phyloP scores from a whole-genome alignment of 2,888 invertebrate genomes.

The Noctua comes region DNA sequence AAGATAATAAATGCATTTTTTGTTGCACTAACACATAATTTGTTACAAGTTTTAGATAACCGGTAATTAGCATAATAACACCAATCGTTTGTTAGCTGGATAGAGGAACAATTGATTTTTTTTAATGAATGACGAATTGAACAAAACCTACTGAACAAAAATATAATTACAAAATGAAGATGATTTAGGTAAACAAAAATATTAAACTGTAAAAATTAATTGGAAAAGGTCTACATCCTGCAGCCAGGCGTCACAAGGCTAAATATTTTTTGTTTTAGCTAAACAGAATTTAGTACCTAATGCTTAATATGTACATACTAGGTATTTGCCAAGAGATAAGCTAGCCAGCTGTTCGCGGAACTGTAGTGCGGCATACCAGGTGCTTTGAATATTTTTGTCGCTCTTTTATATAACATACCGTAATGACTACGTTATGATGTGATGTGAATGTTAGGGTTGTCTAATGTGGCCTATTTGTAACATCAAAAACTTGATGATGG shows the following conservation, averaged over 20 bases:
- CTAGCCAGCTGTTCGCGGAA: conserved; percentile 38
- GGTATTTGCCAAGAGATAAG: conserved; percentile 33
- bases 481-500: background rate
- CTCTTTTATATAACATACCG: conserved; percentile 49
- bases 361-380: conserved; percentile 28
- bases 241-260: background rate
- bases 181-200: background rate
- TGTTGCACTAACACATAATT: conserved; percentile 37
- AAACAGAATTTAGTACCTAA: conserved; percentile 12
- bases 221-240: conserved; percentile 18
- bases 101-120: conserved; percentile 31
- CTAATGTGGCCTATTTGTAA: background rate
- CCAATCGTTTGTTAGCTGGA: conserved; percentile 21
- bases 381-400: conserved; percentile 58
- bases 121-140: conserved; percentile 3
- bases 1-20: conserved; percentile 41
- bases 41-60: conserved; percentile 34
- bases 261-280: conserved; percentile 13
- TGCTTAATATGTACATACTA: conserved; percentile 21
- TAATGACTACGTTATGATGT: conserved; percentile 52
- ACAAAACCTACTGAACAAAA: background rate
- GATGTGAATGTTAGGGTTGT: conserved; percentile 36
- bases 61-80: conserved; percentile 32
- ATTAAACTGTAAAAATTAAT: conserved; percentile 11
- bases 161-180: background rate